Base-by-base conservation (phyloP, 2,888 invertebrate species). In the Meiosimyza decipiens region DNA sequence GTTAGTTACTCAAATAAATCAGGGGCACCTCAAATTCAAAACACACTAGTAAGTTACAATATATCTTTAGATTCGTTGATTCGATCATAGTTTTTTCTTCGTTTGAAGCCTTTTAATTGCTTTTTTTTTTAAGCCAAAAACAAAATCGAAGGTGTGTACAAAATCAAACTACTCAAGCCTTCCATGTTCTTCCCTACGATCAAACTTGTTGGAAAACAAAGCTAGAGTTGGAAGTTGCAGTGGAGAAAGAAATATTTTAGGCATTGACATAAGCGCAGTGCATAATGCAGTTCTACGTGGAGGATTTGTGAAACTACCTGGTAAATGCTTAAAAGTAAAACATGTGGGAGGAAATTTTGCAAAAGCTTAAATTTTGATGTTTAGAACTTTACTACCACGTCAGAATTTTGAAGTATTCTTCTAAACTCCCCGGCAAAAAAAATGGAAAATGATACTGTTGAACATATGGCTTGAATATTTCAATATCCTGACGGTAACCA, bases 141-240 rank as follows among this genome's bases (percentile, higher is more conserved):
- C 83, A 75, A 83, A 87, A 69, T 76, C 78, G 50, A 78, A 82
- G 71, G 79, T 81, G 76, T 81, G 80, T 72, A 81, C 80, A 77
- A 86, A 84, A 79, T 84, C 86, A 67, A 87, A 85, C 78, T 87
- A 87, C 80, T 87, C 87, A 55, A 87, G 87, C 82, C 83, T 87
- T 80, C 87, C 87, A 63, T 86, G 87, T 73, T 84, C 87, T 69
- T 87, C 85, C 18, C 83, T 81, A 75, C 77, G 81, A 67, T 73
- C 72, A 75, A 79, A 75, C 57, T 75, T 76, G 5, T 63, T 81
- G 62, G 78, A 79, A 47, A 71, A 75, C 55, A 77, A 77, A 57
- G 75, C 73, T 18, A 76, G 82, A 40, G 76, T 79, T 22, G 84
- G 84, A 65, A 86, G 85, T 77, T 86, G 85, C 76, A 86, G 85